Conservation (phyloP, 2,888 invertebrate genomes). For the Melolontha melolontha region DNA sequence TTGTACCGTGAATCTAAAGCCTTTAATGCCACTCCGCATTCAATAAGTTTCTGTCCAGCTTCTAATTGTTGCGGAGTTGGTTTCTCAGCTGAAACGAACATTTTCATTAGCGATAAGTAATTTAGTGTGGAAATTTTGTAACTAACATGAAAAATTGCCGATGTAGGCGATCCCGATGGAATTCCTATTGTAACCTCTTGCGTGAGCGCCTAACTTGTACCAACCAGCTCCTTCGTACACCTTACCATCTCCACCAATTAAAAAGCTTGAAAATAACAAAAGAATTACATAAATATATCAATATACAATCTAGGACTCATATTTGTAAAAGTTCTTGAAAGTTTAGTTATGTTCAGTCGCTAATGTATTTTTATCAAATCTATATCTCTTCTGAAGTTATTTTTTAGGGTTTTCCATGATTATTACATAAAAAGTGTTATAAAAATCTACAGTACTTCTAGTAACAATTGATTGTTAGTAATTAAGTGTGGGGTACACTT, state of each 20-base stretch:
- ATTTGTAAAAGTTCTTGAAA: no score
- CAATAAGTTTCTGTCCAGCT: constrained; percentile 66
- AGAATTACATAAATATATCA: no score
- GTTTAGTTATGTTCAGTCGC: no score
- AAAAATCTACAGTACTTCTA: no score
- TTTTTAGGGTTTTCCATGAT: no score
- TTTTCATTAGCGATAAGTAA: neutral
- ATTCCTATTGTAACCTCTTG: constrained; percentile 68
- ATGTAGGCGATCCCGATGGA: constrained; percentile 71
- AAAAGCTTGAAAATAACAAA: constrained; percentile 65
- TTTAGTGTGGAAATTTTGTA: neutral
- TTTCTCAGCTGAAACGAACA: neutral
- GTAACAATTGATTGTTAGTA: no score
- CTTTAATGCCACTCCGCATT: constrained; percentile 66
- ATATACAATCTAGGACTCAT: no score
- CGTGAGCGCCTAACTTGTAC: constrained; percentile 71
- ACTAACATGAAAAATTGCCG: constrained; percentile 67
- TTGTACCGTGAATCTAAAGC: constrained; percentile 66
- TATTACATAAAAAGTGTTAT: no score
- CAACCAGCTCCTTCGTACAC: constrained; percentile 74
- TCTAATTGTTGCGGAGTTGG: constrained; percentile 52
- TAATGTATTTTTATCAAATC: no score
- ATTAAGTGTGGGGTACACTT: no score
- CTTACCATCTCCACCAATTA: constrained; percentile 72
- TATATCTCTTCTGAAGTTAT: no score